These are phyloP conservation scores for Lydus trimaculatus DNA, from an alignment of 2,888 invertebrate species.

Conservation along the genomic window DNA sequence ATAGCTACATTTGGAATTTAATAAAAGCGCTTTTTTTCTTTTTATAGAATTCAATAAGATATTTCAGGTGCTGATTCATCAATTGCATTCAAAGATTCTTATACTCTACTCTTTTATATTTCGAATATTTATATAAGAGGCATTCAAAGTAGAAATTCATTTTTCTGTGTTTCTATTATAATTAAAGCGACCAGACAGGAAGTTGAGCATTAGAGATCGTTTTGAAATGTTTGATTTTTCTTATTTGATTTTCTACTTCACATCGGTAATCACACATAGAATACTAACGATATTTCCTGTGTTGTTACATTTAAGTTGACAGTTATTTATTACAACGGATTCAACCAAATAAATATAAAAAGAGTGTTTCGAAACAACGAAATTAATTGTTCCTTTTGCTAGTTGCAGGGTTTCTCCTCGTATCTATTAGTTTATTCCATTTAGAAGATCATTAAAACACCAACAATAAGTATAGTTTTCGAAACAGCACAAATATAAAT, in stretches of 20 bases:
- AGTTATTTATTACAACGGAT: background rate
- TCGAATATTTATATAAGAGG: too few species aligned
- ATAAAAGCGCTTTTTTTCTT: background rate
- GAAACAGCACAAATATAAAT: background rate
- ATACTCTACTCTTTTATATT: too few species aligned
- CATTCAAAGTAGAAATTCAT: too few species aligned
- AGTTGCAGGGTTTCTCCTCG: background rate
- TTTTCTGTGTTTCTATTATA: too few species aligned
- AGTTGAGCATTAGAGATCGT: background rate
- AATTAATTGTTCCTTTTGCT: background rate
- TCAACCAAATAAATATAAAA: background rate
- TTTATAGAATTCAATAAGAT: background rate
- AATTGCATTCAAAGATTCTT: background rate
- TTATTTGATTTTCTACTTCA: background rate
- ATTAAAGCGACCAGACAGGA: background rate
- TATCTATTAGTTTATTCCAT: background rate
- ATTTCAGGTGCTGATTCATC: slow-evolving; percentile 2
- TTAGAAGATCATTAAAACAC: background rate
- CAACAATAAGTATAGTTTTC: background rate
- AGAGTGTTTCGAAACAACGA: background rate
- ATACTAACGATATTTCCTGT: background rate
- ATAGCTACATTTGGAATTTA: background rate
- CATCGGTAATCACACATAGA: slow-evolving; percentile 2
- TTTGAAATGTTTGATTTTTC: background rate
- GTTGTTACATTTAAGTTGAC: background rate